Percentiles rank a stretch among this genome's conserved stretches.
phyloP scores from a whole-genome alignment of 2,888 invertebrate species.

The Ypsolopha scabrella region DNA sequence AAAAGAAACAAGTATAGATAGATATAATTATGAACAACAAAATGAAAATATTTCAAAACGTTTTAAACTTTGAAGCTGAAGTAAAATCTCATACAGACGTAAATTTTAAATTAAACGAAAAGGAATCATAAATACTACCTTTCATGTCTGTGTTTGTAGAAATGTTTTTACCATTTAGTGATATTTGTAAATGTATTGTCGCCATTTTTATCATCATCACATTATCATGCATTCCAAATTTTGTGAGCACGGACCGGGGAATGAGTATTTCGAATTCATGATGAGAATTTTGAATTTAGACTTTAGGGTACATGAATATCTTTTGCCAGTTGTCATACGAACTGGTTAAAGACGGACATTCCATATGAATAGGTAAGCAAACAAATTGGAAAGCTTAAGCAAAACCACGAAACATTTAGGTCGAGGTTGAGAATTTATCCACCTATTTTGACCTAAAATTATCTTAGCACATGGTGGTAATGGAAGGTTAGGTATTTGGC shows the following conservation, averaged over 20 bases:
- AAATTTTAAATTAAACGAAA: slow-evolving; percentile 41
- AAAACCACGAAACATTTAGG: slow-evolving; percentile 16
- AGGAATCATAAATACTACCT: slow-evolving; percentile 63
- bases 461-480: slow-evolving; percentile 64
- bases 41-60: slow-evolving; percentile 14
- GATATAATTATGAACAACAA: slow-evolving; percentile 2
- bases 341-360: slow-evolving; percentile 26
- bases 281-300: neutral
- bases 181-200: slow-evolving; percentile 49
- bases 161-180: slow-evolving; percentile 60
- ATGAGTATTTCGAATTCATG: slow-evolving; percentile 46
- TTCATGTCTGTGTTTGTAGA: slow-evolving; percentile 51
- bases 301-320: neutral
- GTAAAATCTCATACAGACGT: slow-evolving; percentile 30
- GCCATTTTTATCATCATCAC: slow-evolving; percentile 37
- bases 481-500: slow-evolving; percentile 59
- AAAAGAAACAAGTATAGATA: slow-evolving; percentile 2
- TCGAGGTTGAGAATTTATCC: slow-evolving; percentile 8
- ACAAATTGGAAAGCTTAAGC: slow-evolving; percentile 42
- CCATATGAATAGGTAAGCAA: slow-evolving; percentile 34
- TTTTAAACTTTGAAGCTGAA: slow-evolving; percentile 18
- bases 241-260: slow-evolving; percentile 55
- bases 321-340: slow-evolving; percentile 54
- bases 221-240: slow-evolving; percentile 55
- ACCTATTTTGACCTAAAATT: slow-evolving; percentile 6